These are phyloP conservation scores for Podarcis lilfordi DNA, from an alignment of 2,797 vertebrate genomes.

Conservation along the genomic window DNA sequence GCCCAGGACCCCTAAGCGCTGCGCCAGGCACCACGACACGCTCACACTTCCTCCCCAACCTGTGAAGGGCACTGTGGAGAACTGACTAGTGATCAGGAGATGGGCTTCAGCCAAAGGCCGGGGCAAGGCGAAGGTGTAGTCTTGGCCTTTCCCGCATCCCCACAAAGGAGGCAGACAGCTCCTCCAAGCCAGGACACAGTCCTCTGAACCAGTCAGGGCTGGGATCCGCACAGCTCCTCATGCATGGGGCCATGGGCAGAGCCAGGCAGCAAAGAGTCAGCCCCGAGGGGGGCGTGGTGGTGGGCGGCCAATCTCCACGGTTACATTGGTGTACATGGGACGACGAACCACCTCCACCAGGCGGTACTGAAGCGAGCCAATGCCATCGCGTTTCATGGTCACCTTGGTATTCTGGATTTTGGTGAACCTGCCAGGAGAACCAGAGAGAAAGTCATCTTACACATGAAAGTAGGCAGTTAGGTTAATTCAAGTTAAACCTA, in stretches of 20 bases:
- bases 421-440: constrained; percentile 87
- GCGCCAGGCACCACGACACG: constrained; percentile 15
- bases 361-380: constrained; percentile 92
- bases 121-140: constrained; percentile 13
- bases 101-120: constrained; percentile 19
- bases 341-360: constrained; percentile 88
- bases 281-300: constrained; percentile 89
- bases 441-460: constrained; percentile 16
- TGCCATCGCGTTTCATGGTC: constrained; percentile 97
- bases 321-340: constrained; percentile 96
- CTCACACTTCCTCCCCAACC: constrained; percentile 21
- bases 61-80: constrained; percentile 34
- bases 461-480: background rate
- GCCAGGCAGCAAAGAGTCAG: constrained; percentile 57
- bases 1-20: background rate
- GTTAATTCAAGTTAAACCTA: background rate
- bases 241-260: constrained; percentile 29
- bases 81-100: constrained; percentile 30
- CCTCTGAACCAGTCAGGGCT: constrained; percentile 41
- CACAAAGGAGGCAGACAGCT: constrained; percentile 25
- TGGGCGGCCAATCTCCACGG: constrained; percentile 95
- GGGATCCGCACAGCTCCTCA: constrained; percentile 38
- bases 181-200: constrained; percentile 34
- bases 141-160: constrained; percentile 10
- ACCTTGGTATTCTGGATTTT: constrained; percentile 99